Conservation (phyloP, 2,888 invertebrate genomes). For the Beris chalybata region DNA sequence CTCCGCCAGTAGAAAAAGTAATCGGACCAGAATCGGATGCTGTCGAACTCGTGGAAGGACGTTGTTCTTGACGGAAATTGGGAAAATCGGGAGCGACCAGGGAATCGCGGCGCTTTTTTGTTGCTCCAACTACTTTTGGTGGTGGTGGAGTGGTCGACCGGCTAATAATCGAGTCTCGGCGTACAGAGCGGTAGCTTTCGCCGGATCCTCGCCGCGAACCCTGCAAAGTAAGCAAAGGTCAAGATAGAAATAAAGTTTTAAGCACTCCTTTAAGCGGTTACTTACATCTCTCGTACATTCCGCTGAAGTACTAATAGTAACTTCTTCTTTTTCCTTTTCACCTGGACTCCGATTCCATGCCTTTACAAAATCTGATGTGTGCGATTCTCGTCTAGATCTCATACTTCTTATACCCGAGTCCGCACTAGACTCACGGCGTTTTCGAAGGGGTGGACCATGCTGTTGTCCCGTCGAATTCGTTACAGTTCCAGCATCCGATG, state of each 20-base stretch:
- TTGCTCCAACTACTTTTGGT: conserved; percentile 64
- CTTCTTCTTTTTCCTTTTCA: conserved; percentile 50
- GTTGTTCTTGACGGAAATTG: conserved; percentile 63
- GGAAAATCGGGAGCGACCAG: conserved; percentile 59
- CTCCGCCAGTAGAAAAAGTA: conserved; percentile 49
- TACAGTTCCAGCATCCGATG: conserved; percentile 57
- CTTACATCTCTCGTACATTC: conserved; percentile 42
- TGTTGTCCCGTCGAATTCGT: conserved; percentile 50
- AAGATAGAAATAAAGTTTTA: background rate
- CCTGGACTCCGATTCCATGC: conserved; percentile 68
- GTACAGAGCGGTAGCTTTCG: conserved; percentile 68
- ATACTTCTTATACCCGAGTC: conserved; percentile 82
- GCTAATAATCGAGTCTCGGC: conserved; percentile 67
- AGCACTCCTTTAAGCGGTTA: background rate
- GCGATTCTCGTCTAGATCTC: conserved; percentile 74
- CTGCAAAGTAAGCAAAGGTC: conserved; percentile 40
- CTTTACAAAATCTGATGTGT: conserved; percentile 71
- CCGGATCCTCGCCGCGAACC: conserved; percentile 64
- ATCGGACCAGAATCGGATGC: conserved; percentile 69
- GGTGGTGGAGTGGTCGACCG: conserved; percentile 59
- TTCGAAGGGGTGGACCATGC: conserved; percentile 62
- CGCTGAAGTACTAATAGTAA: conserved; percentile 37
- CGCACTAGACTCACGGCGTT: conserved; percentile 84
- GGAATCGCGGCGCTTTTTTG: conserved; percentile 64
- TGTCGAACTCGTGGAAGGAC: conserved; percentile 73